phyloP scores from a whole-genome alignment of 2,888 invertebrate genomes.

The Chrysina gloriosa region DNA sequence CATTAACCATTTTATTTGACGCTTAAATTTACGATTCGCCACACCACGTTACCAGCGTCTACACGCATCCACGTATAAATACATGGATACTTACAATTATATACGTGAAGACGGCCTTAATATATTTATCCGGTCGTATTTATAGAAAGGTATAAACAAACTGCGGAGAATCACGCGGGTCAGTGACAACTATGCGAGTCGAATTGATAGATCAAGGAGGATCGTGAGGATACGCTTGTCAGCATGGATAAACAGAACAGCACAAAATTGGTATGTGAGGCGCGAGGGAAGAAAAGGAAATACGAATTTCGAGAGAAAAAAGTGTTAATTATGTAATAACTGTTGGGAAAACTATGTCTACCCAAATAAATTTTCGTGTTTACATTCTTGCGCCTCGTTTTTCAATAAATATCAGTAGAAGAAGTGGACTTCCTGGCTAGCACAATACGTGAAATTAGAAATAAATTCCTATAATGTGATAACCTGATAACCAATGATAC shows the following conservation, averaged over 20 bases:
- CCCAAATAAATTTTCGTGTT: background rate
- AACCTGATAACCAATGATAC: no score
- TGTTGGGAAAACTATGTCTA: background rate
- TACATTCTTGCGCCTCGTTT: background rate
- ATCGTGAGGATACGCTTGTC: background rate
- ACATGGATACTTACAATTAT: background rate
- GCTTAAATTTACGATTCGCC: constrained; percentile 57
- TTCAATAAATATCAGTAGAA: no score
- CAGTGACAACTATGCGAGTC: constrained; percentile 41
- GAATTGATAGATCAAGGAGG: constrained; percentile 1
- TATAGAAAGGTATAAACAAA: constrained; percentile 59
- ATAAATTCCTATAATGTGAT: no score
- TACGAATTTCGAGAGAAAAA: background rate
- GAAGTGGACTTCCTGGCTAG: no score
- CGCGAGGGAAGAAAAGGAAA: no score
- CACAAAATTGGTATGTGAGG: background rate
- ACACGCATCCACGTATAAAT: constrained; percentile 13
- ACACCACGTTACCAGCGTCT: constrained; percentile 33
- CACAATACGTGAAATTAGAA: no score
- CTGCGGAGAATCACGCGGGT: constrained; percentile 45
- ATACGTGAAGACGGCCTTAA: background rate
- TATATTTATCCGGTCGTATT: constrained; percentile 53
- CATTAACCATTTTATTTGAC: constrained; percentile 60
- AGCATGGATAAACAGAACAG: background rate
- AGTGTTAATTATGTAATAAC: background rate